These are phyloP conservation scores for Actinemys pallida DNA, from an alignment of 2,113 vertebrate species.

Conservation along the genomic window DNA sequence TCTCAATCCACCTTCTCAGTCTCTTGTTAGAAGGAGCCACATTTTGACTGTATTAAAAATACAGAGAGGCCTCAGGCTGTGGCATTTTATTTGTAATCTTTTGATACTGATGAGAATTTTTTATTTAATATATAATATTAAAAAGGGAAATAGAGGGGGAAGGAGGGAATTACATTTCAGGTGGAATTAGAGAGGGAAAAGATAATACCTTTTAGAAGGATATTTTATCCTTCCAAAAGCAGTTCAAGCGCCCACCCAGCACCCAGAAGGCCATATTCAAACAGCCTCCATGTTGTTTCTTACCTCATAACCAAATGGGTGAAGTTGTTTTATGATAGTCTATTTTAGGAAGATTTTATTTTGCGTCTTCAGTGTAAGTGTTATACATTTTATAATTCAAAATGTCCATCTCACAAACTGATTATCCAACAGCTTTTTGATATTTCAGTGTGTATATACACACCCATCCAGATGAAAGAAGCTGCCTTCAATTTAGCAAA, in stretches of 20 bases:
- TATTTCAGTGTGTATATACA: neutral
- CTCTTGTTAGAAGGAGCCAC: neutral
- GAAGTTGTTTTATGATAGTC: too few species aligned
- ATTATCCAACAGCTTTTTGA: neutral
- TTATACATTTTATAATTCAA: too few species aligned
- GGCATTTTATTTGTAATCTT: too few species aligned
- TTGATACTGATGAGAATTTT: too few species aligned
- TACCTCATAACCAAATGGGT: too few species aligned
- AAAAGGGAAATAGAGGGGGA: too few species aligned
- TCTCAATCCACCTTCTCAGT: neutral
- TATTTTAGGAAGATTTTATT: too few species aligned
- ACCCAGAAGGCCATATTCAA: neutral
- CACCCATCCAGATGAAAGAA: neutral
- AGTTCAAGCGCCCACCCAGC: neutral
- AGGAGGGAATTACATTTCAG: too few species aligned
- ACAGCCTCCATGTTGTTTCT: neutral
- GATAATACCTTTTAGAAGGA: neutral
- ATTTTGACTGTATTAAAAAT: neutral
- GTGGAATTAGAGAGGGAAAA: neutral
- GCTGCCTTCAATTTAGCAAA: neutral
- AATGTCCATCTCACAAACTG: neutral
- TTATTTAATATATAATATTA: too few species aligned
- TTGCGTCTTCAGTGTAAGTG: too few species aligned
- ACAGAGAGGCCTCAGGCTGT: neutral
- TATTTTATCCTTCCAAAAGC: too few species aligned